A percentile compares a stretch with the other conserved stretches of the same genome.
Conservation (phyloP, 2,888 invertebrate species). For the Sisyra terminalis region DNA sequence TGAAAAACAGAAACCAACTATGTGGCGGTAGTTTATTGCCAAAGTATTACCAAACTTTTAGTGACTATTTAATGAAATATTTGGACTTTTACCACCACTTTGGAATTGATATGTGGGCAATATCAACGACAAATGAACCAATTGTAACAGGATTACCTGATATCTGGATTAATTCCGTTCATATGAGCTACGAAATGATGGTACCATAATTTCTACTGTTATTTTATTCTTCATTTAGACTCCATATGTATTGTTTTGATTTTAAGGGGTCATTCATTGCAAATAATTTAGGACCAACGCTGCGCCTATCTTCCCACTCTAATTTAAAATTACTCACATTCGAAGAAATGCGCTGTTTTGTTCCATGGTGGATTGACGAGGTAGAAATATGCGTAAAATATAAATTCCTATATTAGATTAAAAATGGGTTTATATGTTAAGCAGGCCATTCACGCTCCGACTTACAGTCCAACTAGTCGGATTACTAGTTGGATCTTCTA, state of each 20-base stretch:
- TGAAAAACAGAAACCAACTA: conserved; percentile 28
- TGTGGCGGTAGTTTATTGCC: conserved; percentile 22
- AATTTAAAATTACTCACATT: conserved; percentile 50
- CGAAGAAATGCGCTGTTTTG: conserved; percentile 54
- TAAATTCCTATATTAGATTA: too few species aligned
- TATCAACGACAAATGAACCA: conserved; percentile 83
- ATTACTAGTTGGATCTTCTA: too few species aligned
- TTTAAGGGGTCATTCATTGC: conserved; percentile 46
- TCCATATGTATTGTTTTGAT: too few species aligned
- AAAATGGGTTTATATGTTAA: too few species aligned
- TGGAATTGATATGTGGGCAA: conserved; percentile 62
- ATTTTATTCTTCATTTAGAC: too few species aligned
- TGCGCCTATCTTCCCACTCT: conserved; percentile 36
- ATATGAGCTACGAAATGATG: conserved; percentile 37
- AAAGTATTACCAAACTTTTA: conserved; percentile 58
- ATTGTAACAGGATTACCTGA: conserved; percentile 40
- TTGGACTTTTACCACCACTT: conserved; percentile 54
- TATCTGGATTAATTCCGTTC: conserved; percentile 52
- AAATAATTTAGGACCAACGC: conserved; percentile 55
- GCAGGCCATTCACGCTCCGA: too few species aligned
- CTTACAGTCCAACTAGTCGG: too few species aligned
- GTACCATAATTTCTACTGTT: too few species aligned
- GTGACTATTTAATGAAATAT: conserved; percentile 67
- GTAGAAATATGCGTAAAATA: too few species aligned
- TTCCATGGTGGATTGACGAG: conserved; percentile 37